These are phyloP conservation scores for Watersipora subatra DNA, from an alignment of 1,140 invertebrate genomes.

Conservation along the genomic window DNA sequence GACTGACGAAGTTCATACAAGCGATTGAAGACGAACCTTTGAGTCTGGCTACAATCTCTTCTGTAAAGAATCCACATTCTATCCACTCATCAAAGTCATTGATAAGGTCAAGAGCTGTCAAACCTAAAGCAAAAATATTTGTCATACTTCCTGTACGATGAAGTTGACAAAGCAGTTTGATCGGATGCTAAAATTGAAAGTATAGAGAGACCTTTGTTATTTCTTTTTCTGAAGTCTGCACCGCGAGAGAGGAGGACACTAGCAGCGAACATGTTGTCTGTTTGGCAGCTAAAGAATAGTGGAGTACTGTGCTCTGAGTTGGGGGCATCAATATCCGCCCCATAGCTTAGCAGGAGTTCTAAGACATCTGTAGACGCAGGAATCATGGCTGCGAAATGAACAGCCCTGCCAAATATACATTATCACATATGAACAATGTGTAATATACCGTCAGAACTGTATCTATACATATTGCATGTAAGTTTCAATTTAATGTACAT, in stretches of 20 bases:
- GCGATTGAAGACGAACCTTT: slow-evolving; percentile 35
- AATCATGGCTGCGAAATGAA: slow-evolving; percentile 29
- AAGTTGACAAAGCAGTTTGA: too few species aligned
- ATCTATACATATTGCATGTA: too few species aligned
- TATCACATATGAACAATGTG: too few species aligned
- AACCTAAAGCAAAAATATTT: slow-evolving; percentile 17
- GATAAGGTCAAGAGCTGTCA: slow-evolving; percentile 35
- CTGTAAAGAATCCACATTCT: slow-evolving; percentile 31
- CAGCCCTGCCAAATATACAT: slow-evolving; percentile 16
- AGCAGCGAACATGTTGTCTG: slow-evolving; percentile 31
- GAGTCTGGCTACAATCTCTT: slow-evolving; percentile 29
- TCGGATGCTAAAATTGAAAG: too few species aligned
- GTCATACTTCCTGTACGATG: too few species aligned
- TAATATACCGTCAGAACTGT: too few species aligned
- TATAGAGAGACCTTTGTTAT: slow-evolving; percentile 29
- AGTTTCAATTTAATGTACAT: too few species aligned
- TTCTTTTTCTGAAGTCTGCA: slow-evolving; percentile 27
- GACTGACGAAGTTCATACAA: too few species aligned
- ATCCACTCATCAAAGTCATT: slow-evolving; percentile 38
- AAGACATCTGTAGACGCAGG: slow-evolving; percentile 24
- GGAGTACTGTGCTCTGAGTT: slow-evolving; percentile 28
- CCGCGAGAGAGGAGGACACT: slow-evolving; percentile 27
- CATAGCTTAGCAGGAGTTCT: slow-evolving; percentile 23
- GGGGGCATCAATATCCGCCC: slow-evolving; percentile 24
- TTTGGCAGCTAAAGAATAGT: slow-evolving; percentile 30